phyloP scores from a whole-genome alignment of 2,113 vertebrate species.

The Eleginops maclovinus region DNA sequence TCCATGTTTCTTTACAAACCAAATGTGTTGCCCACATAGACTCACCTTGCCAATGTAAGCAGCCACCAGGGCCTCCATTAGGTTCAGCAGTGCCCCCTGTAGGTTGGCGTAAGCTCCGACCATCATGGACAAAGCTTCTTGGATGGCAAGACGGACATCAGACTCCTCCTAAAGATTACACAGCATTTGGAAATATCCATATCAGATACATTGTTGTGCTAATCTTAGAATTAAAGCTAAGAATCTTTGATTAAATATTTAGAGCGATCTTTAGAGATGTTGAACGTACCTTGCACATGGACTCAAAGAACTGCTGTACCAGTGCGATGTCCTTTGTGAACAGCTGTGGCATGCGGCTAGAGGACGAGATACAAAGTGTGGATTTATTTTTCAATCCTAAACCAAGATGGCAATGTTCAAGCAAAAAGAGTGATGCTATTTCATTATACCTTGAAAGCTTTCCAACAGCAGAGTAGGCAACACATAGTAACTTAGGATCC shows the following conservation, averaged over 20 bases:
- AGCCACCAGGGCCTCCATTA: slow-evolving; percentile 98
- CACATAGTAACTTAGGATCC: slow-evolving; percentile 95
- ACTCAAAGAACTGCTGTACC: slow-evolving; percentile 98
- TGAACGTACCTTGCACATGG: slow-evolving; percentile 93
- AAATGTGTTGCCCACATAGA: neutral
- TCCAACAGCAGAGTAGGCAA: slow-evolving; percentile 98
- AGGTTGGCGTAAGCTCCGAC: slow-evolving; percentile 95
- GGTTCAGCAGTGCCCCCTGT: slow-evolving; percentile 94
- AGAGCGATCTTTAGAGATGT: neutral
- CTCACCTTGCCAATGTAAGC: slow-evolving; percentile 95
- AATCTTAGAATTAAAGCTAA: neutral
- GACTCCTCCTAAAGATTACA: slow-evolving; percentile 87
- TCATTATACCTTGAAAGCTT: slow-evolving; percentile 92
- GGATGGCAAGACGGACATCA: slow-evolving; percentile 96
- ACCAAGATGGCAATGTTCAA: neutral
- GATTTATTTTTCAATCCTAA: neutral
- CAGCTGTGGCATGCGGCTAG: slow-evolving; percentile 97
- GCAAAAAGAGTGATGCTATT: neutral
- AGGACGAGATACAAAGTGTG: slow-evolving; percentile 29
- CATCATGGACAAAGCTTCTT: slow-evolving; percentile 99
- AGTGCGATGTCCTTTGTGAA: slow-evolving; percentile 98
- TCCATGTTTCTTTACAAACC: neutral
- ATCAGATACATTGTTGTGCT: neutral
- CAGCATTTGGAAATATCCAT: neutral
- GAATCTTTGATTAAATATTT: neutral